A percentile compares a stretch with the other conserved stretches of the same genome.
These are phyloP conservation scores for Prosopocoilus inquinatus DNA, from an alignment of 2,888 invertebrate species.

Conservation along the genomic window DNA sequence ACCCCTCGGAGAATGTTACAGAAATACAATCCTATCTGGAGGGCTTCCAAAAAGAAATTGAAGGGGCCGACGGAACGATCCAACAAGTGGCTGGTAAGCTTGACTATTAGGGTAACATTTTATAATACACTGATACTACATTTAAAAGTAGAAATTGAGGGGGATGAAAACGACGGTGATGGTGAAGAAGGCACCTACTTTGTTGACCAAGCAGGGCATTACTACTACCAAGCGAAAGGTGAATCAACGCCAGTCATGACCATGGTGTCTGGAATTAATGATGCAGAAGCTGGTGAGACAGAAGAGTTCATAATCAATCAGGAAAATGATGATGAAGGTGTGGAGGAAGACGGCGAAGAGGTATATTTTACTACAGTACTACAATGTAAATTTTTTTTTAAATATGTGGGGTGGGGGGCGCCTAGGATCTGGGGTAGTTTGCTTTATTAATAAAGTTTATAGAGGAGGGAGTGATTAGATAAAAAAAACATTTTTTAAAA, in stretches of 20 bases:
- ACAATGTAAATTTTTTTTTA: too few relatives aligned
- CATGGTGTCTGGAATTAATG: slow-evolving; percentile 56
- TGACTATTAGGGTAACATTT: neutral
- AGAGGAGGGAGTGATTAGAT: too few relatives aligned
- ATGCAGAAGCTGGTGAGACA: slow-evolving; percentile 47
- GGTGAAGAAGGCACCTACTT: slow-evolving; percentile 72
- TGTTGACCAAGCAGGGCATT: slow-evolving; percentile 78
- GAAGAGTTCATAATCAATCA: slow-evolving; percentile 53
- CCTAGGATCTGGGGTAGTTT: too few relatives aligned
- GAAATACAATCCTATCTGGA: slow-evolving; percentile 79
- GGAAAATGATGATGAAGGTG: slow-evolving; percentile 52
- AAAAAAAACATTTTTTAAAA: too few relatives aligned
- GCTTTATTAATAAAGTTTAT: too few relatives aligned
- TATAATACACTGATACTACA: neutral
- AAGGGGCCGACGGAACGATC: slow-evolving; percentile 54
- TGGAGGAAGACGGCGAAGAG: slow-evolving; percentile 36
- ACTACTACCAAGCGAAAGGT: slow-evolving; percentile 75
- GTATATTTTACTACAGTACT: slow-evolving; percentile 15
- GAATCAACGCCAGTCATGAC: slow-evolving; percentile 65
- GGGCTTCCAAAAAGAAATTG: slow-evolving; percentile 79
- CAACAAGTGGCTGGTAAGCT: slow-evolving; percentile 50
- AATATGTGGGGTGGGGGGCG: too few relatives aligned
- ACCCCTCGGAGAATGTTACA: slow-evolving; percentile 56
- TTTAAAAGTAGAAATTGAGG: slow-evolving; percentile 29
- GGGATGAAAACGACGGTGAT: slow-evolving; percentile 49